Evolutionary conservation across 2,888 invertebrate genomes (phyloP).

Genomic region (Pachymerium ferrugineum): DNA sequence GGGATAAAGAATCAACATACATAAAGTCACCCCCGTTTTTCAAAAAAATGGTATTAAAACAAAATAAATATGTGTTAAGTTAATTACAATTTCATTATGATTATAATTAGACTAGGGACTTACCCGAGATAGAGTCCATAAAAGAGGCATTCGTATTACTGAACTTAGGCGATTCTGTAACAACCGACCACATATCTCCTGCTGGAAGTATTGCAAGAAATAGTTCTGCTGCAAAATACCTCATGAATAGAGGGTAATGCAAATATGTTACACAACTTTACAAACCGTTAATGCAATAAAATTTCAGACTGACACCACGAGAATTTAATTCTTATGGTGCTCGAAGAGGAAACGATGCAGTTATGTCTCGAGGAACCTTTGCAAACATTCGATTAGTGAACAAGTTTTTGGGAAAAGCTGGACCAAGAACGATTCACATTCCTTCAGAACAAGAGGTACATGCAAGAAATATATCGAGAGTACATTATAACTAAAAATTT

Average conservation of each 20-base stretch:
- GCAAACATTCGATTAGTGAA: constrained; percentile 95
- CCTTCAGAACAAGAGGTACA: constrained; percentile 74
- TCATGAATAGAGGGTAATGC: constrained; percentile 64
- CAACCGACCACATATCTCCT: constrained; percentile 97
- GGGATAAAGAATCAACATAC: constrained; percentile 86
- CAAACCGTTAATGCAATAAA: neutral
- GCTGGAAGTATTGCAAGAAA: constrained; percentile 95
- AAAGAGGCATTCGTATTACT: constrained; percentile 72
- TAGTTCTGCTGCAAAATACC: constrained; percentile 82
- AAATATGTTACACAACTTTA: constrained; percentile 35
- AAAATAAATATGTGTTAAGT: neutral
- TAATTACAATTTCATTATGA: too few species aligned
- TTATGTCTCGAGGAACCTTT: constrained; percentile 97
- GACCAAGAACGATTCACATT: constrained; percentile 79
- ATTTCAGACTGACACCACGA: constrained; percentile 68
- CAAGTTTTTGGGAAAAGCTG: constrained; percentile 71
- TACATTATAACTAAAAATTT: neutral
- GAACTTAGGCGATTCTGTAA: constrained; percentile 90
- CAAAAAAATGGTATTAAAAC: constrained; percentile 62
- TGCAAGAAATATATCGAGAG: neutral
- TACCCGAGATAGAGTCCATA: constrained; percentile 60
- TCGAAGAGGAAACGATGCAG: constrained; percentile 91
- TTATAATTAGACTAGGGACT: constrained; percentile 49
- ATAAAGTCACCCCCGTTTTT: constrained; percentile 97
- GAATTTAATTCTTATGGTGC: constrained; percentile 99